phyloP scores from a whole-genome alignment of 2,113 vertebrate genomes.

The Epinephelus moara region DNA sequence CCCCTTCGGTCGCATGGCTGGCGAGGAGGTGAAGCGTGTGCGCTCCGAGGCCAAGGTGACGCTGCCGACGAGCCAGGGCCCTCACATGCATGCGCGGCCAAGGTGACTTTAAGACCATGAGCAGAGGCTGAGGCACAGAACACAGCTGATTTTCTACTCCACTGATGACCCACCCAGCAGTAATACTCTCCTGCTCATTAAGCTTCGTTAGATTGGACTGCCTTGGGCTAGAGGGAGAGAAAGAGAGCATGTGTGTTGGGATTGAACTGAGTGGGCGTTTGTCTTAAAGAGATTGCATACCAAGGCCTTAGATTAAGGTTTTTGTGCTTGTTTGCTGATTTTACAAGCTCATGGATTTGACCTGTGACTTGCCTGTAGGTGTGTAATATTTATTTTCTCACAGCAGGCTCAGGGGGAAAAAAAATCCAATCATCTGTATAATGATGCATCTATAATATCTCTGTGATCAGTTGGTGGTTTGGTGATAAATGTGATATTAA shows the following conservation, averaged over 20 bases:
- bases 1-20: slow-evolving; percentile 20
- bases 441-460: background rate
- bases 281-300: slow-evolving; percentile 9
- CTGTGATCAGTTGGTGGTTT: background rate
- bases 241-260: background rate
- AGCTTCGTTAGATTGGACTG: slow-evolving; percentile 24
- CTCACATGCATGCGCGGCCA: slow-evolving; percentile 17
- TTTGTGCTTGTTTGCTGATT: slow-evolving; percentile 13
- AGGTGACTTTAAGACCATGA: slow-evolving; percentile 66
- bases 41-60: slow-evolving; percentile 56
- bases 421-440: background rate
- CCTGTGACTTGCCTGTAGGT: background rate
- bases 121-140: slow-evolving; percentile 17
- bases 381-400: background rate
- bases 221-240: slow-evolving; percentile 13
- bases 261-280: slow-evolving; percentile 27
- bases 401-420: background rate
- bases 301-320: slow-evolving; percentile 1
- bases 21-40: slow-evolving; percentile 41
- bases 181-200: slow-evolving; percentile 59
- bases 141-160: slow-evolving; percentile 50
- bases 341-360: background rate
- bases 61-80: background rate
- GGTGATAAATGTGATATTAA: background rate
- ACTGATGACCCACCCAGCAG: slow-evolving; percentile 36